Evolutionary conservation across 2,888 invertebrate genomes (phyloP).

Genomic region (Automeris io): DNA sequence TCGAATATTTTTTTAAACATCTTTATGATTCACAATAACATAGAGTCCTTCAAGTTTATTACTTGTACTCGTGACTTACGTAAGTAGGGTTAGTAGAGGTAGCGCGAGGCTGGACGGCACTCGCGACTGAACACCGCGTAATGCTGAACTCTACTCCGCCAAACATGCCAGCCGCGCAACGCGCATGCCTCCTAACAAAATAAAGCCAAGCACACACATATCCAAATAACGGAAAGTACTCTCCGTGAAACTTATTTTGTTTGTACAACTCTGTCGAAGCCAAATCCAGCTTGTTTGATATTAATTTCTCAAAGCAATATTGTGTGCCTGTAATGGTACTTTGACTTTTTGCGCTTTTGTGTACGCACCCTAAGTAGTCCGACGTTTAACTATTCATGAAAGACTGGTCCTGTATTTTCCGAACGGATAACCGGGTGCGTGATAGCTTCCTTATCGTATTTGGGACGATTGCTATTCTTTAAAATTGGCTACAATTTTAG

Average conservation of each 20-base stretch:
- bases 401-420: constrained; percentile 41
- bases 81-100: constrained; percentile 40
- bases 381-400: constrained; percentile 59
- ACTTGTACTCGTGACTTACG: constrained; percentile 52
- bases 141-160: constrained; percentile 52
- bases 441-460: constrained; percentile 51
- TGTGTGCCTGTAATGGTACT: constrained; percentile 16
- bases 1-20: neutral
- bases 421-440: constrained; percentile 42
- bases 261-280: constrained; percentile 39
- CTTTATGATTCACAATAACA: neutral
- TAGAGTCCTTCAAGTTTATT: constrained; percentile 10
- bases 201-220: constrained; percentile 61
- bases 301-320: constrained; percentile 23
- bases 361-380: constrained; percentile 29
- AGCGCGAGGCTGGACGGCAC: constrained; percentile 16
- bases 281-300: constrained; percentile 24
- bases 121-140: constrained; percentile 40
- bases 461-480: constrained; percentile 29
- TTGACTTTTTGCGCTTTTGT: constrained; percentile 14
- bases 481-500: constrained; percentile 13
- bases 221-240: constrained; percentile 37
- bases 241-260: constrained; percentile 50
- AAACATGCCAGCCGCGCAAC: constrained; percentile 30
- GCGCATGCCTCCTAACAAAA: constrained; percentile 66